These are phyloP conservation scores for Galleria mellonella DNA, from an alignment of 1,140 invertebrate species.

Conservation along the genomic window DNA sequence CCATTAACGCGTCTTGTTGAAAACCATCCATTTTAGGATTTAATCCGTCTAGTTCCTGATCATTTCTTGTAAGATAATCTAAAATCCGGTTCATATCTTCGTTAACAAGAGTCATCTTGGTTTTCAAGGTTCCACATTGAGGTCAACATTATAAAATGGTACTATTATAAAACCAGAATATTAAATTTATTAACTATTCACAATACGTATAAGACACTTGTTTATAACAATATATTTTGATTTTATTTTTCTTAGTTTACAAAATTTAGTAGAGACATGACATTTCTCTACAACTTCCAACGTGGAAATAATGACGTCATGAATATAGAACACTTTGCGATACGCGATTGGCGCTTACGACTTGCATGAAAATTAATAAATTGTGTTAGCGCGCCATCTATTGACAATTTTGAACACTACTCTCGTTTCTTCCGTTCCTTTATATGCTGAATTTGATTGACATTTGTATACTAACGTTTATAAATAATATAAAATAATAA, in stretches of 20 bases:
- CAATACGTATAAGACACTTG: not conserved
- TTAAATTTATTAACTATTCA: constrained; percentile 1
- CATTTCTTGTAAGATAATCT: constrained; percentile 51
- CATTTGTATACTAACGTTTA: too few species aligned
- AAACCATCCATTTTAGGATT: constrained; percentile 55
- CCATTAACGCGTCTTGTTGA: constrained; percentile 46
- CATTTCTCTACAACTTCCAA: constrained; percentile 65
- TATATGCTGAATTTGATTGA: too few species aligned
- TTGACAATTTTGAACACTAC: not conserved
- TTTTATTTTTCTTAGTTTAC: constrained; percentile 30
- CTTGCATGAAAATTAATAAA: not conserved
- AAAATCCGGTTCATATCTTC: constrained; percentile 54
- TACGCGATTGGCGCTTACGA: constrained; percentile 55
- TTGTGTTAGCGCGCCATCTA: constrained; percentile 37
- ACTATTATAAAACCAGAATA: constrained; percentile 12
- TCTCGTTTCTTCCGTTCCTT: too few species aligned
- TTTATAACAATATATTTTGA: constrained; percentile 8
- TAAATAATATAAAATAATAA: too few species aligned
- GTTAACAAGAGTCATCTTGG: constrained; percentile 50
- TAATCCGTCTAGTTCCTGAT: constrained; percentile 32
- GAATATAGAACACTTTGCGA: constrained; percentile 55
- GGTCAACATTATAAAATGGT: constrained; percentile 20
- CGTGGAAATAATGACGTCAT: constrained; percentile 75
- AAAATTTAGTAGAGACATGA: constrained; percentile 53
- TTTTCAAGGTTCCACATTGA: constrained; percentile 22